A percentile compares a stretch with the other conserved stretches of the same genome.
Evolutionary conservation across 37 sponge, comb jelly and placozoan species (phyloP).

Genomic region (Geodia barretti): DNA sequence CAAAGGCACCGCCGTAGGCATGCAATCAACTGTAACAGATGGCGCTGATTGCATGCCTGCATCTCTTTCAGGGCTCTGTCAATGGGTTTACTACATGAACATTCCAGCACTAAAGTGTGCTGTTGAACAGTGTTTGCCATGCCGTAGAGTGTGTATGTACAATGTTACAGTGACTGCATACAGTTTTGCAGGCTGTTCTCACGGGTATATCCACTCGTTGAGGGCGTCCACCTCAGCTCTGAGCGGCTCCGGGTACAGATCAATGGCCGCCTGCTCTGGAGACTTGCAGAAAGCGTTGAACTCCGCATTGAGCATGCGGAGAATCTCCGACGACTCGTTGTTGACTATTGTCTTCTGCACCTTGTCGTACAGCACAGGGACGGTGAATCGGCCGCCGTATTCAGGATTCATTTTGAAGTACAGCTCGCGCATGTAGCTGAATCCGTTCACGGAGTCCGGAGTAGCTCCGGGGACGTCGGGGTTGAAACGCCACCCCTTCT

Average conservation of each 20-base stretch:
- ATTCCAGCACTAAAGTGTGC: too few species aligned
- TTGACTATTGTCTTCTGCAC: constrained; percentile 73
- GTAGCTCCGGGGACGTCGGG: constrained; percentile 56
- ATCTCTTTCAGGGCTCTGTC: too few species aligned
- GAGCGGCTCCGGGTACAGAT: constrained; percentile 82
- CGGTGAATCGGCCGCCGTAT: constrained; percentile 80
- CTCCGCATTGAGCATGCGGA: constrained; percentile 88
- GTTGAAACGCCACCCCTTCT: constrained; percentile 84
- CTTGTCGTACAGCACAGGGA: constrained; percentile 92
- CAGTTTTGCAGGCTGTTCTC: too few species aligned
- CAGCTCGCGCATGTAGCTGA: constrained; percentile 59
- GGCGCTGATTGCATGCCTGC: too few species aligned
- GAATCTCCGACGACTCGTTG: constrained; percentile 89
- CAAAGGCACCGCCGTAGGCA: too few species aligned
- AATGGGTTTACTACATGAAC: too few species aligned
- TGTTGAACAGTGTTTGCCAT: too few species aligned
- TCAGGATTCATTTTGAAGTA: constrained; percentile 65
- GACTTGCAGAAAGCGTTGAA: constrained; percentile 80
- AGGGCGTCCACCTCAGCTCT: constrained; percentile 76
- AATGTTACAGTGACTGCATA: too few species aligned
- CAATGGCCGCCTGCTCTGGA: constrained; percentile 65
- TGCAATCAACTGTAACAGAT: too few species aligned
- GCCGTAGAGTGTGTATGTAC: too few species aligned
- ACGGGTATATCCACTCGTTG: constrained; percentile 88
- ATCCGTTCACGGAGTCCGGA: constrained; percentile 79